Conservation (phyloP, 2,888 invertebrate species). For the Chrysina gloriosa region DNA sequence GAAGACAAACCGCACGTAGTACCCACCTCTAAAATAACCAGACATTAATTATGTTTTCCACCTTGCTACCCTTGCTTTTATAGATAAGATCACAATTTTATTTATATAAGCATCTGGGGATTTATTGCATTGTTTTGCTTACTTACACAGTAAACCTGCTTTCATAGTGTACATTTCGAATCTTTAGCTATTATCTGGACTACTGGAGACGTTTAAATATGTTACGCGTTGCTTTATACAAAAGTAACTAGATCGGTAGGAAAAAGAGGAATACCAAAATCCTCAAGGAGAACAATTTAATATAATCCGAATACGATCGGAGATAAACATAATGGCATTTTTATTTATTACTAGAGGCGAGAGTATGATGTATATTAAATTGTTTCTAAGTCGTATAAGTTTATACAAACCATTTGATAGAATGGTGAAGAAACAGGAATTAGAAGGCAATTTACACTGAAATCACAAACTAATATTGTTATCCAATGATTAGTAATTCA, state of each 20-base stretch:
- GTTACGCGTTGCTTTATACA: conserved; percentile 1
- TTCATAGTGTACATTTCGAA: conserved; percentile 18
- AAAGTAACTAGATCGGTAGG: conserved; percentile 15
- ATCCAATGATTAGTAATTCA: too few relatives aligned
- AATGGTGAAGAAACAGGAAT: too few relatives aligned
- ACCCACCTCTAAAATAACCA: not conserved
- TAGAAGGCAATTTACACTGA: too few relatives aligned
- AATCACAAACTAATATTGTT: too few relatives aligned
- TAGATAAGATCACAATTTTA: conserved; percentile 48
- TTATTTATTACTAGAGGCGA: not conserved
- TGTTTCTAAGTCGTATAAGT: too few relatives aligned
- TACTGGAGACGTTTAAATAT: conserved; percentile 25
- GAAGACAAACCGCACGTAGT: not conserved
- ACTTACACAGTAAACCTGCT: not conserved
- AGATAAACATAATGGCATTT: conserved; percentile 11
- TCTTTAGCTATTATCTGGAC: conserved; percentile 27
- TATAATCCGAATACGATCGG: conserved; percentile 18
- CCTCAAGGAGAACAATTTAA: conserved; percentile 5
- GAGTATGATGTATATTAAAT: too few relatives aligned
- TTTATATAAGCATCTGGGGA: conserved; percentile 42
- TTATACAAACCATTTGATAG: too few relatives aligned
- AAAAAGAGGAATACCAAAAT: conserved; percentile 12
- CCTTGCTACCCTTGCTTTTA: conserved; percentile 48
- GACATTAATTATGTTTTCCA: not conserved
- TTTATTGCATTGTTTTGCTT: conserved; percentile 45